Conservation (phyloP, 1,140 invertebrate genomes). For the Heliconius hermathena region DNA sequence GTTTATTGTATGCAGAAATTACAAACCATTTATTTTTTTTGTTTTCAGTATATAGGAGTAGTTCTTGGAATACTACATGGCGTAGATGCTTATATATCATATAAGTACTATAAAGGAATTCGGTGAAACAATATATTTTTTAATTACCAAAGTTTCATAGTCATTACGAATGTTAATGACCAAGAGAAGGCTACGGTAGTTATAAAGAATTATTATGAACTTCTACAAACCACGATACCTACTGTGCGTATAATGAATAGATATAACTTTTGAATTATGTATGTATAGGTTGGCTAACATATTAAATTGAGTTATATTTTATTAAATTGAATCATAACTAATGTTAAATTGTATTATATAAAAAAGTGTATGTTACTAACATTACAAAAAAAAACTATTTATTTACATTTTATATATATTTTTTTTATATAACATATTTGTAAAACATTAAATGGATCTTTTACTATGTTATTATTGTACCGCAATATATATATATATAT, state of each 20-base stretch:
- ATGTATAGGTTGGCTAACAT: too few species aligned
- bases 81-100: constrained; percentile 88
- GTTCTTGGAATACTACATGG: constrained; percentile 87
- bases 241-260: neutral
- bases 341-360: neutral
- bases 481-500: neutral
- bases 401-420: too few species aligned
- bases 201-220: neutral
- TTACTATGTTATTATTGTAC: neutral
- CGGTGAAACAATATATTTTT: constrained; percentile 57
- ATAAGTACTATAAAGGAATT: constrained; percentile 84
- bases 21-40: constrained; percentile 29
- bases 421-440: too few species aligned
- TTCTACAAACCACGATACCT: neutral
- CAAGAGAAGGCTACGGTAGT: neutral
- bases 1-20: too few species aligned
- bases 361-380: neutral
- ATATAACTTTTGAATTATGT: neutral
- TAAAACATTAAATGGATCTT: neutral
- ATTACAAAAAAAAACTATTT: neutral
- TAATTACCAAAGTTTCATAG: neutral
- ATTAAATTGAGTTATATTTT: too few species aligned
- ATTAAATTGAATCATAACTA: too few species aligned
- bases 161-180: neutral
- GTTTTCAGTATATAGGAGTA: constrained; percentile 87